Evolutionary conservation across 2,797 vertebrate genomes (phyloP).

Genomic region (Nothura maculosa): DNA sequence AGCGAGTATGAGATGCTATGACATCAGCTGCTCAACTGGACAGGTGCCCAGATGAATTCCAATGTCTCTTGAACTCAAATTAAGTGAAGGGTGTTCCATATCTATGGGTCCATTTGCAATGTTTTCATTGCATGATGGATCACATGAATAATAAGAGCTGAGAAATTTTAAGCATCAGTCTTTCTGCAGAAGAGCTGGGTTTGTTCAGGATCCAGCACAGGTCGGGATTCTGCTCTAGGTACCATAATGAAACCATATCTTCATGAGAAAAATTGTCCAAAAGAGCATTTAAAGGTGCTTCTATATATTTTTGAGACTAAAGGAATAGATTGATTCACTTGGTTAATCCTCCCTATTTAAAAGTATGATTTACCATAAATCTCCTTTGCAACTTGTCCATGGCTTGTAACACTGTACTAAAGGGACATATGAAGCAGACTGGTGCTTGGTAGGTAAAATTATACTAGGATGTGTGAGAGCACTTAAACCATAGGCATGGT

Average conservation of each 20-base stretch:
- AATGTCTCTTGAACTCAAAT: background rate
- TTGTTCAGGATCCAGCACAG: background rate
- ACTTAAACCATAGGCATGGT: background rate
- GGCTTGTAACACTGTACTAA: background rate
- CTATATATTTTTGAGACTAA: background rate
- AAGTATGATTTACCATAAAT: background rate
- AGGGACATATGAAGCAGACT: background rate
- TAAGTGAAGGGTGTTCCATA: rapidly evolving
- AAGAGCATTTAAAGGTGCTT: too few species aligned
- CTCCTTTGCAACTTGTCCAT: background rate
- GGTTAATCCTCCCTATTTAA: background rate
- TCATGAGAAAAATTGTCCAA: background rate
- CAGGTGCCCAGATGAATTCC: background rate
- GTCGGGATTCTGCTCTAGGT: background rate
- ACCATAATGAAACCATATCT: background rate
- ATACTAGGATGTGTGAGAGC: background rate
- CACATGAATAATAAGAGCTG: background rate
- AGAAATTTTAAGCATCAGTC: background rate
- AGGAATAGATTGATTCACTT: rapidly evolving
- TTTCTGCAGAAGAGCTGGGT: background rate
- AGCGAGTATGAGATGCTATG: background rate
- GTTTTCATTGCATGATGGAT: background rate
- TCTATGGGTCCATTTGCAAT: background rate
- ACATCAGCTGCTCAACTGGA: background rate
- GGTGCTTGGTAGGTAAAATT: background rate